Evolutionary conservation across 2,113 vertebrate species (phyloP).

Genomic region (Corvus cornix): DNA sequence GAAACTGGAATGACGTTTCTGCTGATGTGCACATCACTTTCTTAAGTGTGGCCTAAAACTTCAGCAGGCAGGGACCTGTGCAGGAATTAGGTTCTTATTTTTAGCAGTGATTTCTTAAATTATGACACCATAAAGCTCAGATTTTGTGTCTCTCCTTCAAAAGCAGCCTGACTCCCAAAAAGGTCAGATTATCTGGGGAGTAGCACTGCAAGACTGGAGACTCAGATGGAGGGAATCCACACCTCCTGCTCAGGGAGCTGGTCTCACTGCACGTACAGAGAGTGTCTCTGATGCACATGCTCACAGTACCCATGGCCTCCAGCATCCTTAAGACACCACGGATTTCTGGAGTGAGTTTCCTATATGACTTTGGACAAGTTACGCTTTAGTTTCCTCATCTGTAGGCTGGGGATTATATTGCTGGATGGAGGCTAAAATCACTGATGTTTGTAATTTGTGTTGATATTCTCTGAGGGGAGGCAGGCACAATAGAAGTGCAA

Average conservation of each 20-base stretch:
- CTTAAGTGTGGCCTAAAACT: not conserved
- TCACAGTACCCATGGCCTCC: not conserved
- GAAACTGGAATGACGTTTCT: not conserved
- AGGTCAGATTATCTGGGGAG: not conserved
- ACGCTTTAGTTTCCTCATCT: constrained; percentile 32
- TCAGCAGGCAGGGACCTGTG: not conserved
- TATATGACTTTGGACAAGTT: constrained; percentile 48
- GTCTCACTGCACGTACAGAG: not conserved
- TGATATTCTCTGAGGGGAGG: constrained; percentile 55
- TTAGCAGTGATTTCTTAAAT: not conserved
- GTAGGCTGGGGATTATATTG: constrained; percentile 19
- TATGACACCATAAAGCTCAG: not conserved
- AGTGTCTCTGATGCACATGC: not conserved
- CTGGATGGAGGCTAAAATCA: constrained; percentile 53
- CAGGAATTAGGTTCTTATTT: not conserved
- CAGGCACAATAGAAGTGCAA: constrained; percentile 58
- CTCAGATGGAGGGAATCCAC: not conserved
- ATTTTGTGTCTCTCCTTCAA: not conserved
- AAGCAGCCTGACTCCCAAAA: not conserved
- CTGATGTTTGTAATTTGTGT: constrained; percentile 63
- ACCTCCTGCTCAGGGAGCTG: not conserved
- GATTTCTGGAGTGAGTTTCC: constrained; percentile 36
- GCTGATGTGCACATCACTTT: not conserved
- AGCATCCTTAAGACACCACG: not conserved
- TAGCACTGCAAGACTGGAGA: not conserved